A percentile compares a stretch with the other conserved stretches of the same genome.
phyloP scores from a whole-genome alignment of 2,888 invertebrate species.

The Polyommatus iphigenia region DNA sequence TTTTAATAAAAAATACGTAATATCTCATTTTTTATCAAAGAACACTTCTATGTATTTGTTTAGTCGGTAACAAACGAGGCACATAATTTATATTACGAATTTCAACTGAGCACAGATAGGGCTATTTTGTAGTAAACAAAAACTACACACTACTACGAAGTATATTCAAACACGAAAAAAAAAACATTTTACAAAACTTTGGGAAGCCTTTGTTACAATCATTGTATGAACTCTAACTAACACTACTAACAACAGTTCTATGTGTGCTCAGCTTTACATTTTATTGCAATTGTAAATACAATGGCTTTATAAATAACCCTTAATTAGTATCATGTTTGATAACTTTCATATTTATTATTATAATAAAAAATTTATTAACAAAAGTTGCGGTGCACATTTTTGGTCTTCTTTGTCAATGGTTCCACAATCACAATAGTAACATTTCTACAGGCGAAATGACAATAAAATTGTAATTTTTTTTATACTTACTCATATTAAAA shows the following conservation, averaged over 20 bases:
- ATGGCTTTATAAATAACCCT: conserved; percentile 38
- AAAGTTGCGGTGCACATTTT: conserved; percentile 60
- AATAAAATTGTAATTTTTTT: conserved; percentile 15
- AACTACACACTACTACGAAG: not conserved
- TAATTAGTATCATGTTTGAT: conserved; percentile 36
- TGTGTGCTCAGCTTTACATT: conserved; percentile 27
- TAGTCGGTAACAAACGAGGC: conserved; percentile 77
- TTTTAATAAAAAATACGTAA: conserved; percentile 75
- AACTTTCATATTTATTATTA: conserved; percentile 44
- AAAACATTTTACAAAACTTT: not conserved
- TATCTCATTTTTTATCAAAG: conserved; percentile 74
- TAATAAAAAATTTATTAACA: conserved; percentile 52
- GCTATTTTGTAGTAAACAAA: not conserved
- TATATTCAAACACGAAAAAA: not conserved
- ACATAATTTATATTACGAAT: conserved; percentile 57
- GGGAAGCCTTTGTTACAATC: not conserved
- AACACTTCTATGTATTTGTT: conserved; percentile 71
- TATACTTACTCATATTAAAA: conserved; percentile 21
- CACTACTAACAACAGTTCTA: not conserved
- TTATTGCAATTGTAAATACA: conserved; percentile 37
- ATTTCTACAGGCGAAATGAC: conserved; percentile 22
- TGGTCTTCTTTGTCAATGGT: conserved; percentile 73
- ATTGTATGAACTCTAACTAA: not conserved
- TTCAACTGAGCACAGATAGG: conserved; percentile 29
- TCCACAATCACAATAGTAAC: conserved; percentile 68